Conservation (phyloP, 1,140 invertebrate species). For the Bilobella aurantiaca region DNA sequence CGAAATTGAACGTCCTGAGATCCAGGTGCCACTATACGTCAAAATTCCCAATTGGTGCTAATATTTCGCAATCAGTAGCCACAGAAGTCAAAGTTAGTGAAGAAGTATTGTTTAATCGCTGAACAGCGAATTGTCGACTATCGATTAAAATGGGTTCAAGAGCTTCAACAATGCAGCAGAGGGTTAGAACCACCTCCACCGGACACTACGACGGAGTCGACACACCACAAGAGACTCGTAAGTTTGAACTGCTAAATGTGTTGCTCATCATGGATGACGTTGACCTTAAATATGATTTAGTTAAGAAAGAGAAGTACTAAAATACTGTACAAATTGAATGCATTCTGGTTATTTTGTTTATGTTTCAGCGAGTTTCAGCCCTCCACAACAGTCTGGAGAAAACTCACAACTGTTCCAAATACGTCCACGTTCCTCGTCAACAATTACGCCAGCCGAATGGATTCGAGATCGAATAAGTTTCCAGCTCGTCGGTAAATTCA, state of each 20-base stretch:
- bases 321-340: too few species aligned
- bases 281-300: not conserved
- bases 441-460: conserved; percentile 1
- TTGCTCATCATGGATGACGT: not conserved
- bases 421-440: not conserved
- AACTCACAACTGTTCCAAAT: not conserved
- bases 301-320: too few species aligned
- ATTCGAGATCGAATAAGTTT: not conserved
- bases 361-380: not conserved
- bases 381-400: not conserved
- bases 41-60: too few species aligned
- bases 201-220: not conserved
- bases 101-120: too few species aligned
- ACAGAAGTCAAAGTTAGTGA: too few species aligned
- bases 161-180: conserved; percentile 1
- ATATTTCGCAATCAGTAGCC: too few species aligned
- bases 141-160: conserved; percentile 1
- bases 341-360: not conserved
- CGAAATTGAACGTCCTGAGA: too few species aligned
- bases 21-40: too few species aligned
- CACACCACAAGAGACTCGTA: not conserved
- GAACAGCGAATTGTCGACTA: too few species aligned
- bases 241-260: not conserved
- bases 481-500: not conserved
- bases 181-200: not conserved